A percentile compares a stretch with the other conserved stretches of the same genome.
phyloP scores from a whole-genome alignment of 2,888 invertebrate genomes.

The Dorcus parallelipipedus region DNA sequence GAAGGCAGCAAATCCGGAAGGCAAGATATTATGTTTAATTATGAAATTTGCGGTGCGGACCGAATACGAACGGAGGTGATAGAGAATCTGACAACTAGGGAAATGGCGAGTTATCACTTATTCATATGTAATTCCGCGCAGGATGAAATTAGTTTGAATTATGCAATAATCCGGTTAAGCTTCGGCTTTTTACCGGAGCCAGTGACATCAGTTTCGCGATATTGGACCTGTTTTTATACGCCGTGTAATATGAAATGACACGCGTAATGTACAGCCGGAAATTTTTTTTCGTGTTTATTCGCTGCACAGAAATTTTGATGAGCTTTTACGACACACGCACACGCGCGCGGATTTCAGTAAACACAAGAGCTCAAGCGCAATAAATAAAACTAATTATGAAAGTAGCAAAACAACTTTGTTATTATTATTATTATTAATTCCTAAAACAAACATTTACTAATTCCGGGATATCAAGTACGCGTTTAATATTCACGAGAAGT shows the following conservation, averaged over 20 bases:
- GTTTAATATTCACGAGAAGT: not conserved
- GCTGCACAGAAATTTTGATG: too few relatives aligned
- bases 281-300: too few relatives aligned
- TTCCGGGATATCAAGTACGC: not conserved
- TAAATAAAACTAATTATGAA: too few relatives aligned
- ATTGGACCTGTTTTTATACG: not conserved
- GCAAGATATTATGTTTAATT: not conserved
- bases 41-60: not conserved
- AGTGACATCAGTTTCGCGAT: not conserved
- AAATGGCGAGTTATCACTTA: conserved; percentile 39
- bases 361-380: too few relatives aligned
- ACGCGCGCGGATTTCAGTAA: too few relatives aligned
- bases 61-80: not conserved
- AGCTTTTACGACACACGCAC: too few relatives aligned
- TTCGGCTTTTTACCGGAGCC: not conserved
- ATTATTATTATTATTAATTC: not conserved
- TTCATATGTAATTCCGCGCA: conserved; percentile 44
- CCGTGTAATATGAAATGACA: not conserved
- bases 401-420: too few relatives aligned
- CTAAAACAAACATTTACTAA: not conserved
- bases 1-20: not conserved
- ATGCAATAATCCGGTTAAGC: conserved; percentile 39
- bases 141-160: conserved; percentile 44
- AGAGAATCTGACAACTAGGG: conserved; percentile 31
- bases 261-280: not conserved